These are phyloP conservation scores for Mirza zaza DNA, from an alignment of 2,113 vertebrate genomes.

Conservation along the genomic window DNA sequence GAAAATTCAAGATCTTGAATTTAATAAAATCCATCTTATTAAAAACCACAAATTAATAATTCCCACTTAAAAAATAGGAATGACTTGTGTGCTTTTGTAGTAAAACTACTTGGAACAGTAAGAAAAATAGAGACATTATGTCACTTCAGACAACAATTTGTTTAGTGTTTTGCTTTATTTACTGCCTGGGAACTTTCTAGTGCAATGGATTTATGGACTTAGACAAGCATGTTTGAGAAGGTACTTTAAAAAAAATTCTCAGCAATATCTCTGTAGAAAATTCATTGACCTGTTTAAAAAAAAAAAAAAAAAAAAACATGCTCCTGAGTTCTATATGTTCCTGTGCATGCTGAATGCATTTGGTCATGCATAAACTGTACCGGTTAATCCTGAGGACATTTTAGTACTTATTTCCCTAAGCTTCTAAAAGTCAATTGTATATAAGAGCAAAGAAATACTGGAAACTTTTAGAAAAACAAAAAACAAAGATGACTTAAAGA, in stretches of 20 bases:
- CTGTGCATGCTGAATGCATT: constrained; percentile 66
- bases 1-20: constrained; percentile 40
- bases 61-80: not conserved
- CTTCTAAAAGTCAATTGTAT: constrained; percentile 54
- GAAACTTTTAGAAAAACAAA: constrained; percentile 27
- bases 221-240: constrained; percentile 71
- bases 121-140: constrained; percentile 32
- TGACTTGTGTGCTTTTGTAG: not conserved
- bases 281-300: constrained; percentile 82
- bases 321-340: constrained; percentile 64
- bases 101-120: not conserved
- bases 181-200: constrained; percentile 66
- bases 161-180: constrained; percentile 75
- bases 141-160: constrained; percentile 64
- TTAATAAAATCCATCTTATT: not conserved
- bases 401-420: constrained; percentile 67
- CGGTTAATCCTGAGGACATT: constrained; percentile 67
- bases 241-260: constrained; percentile 80
- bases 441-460: constrained; percentile 43
- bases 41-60: constrained; percentile 15
- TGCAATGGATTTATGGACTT: constrained; percentile 71
- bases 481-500: constrained; percentile 51
- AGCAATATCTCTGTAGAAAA: constrained; percentile 76
- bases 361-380: constrained; percentile 66
- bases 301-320: constrained; percentile 76